Evolutionary conservation across 2,888 invertebrate genomes (phyloP).

Genomic region (Nymphalis urticae): DNA sequence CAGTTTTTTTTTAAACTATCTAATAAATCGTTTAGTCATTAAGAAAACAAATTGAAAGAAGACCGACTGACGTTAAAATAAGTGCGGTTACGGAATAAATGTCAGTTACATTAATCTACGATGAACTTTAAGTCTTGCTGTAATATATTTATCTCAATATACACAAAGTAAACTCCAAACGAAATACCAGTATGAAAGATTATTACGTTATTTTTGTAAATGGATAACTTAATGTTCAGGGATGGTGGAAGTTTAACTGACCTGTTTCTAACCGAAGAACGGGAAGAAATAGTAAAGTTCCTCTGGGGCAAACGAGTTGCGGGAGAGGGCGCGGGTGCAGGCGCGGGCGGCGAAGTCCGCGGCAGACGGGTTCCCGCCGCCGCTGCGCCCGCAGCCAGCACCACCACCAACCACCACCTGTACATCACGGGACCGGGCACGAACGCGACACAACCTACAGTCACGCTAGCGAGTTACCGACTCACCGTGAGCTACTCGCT

Average conservation of each 20-base stretch:
- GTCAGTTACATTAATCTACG: conserved; percentile 5
- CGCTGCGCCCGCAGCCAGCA: conserved; percentile 50
- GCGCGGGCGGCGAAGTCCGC: conserved; percentile 73
- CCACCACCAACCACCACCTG: conserved; percentile 71
- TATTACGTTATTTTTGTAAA: neutral
- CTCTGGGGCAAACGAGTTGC: conserved; percentile 75
- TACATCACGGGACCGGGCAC: conserved; percentile 61
- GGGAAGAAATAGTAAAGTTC: conserved; percentile 72
- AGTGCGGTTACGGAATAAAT: neutral
- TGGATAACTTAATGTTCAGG: neutral
- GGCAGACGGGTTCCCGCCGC: conserved; percentile 73
- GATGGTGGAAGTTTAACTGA: conserved; percentile 49
- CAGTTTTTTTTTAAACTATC: neutral
- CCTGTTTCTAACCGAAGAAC: conserved; percentile 75
- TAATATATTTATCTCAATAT: conserved; percentile 6
- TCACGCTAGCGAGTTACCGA: conserved; percentile 59
- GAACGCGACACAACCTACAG: conserved; percentile 64
- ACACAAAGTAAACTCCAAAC: conserved; percentile 19
- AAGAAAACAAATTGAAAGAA: neutral
- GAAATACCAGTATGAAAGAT: conserved; percentile 21
- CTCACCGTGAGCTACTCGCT: conserved; percentile 59
- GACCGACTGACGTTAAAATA: neutral
- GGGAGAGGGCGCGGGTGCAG: conserved; percentile 82
- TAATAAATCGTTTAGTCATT: neutral
- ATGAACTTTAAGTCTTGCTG: conserved; percentile 6